Conservation (phyloP, 2,888 invertebrate genomes). For the Pachydiplax longipennis region DNA sequence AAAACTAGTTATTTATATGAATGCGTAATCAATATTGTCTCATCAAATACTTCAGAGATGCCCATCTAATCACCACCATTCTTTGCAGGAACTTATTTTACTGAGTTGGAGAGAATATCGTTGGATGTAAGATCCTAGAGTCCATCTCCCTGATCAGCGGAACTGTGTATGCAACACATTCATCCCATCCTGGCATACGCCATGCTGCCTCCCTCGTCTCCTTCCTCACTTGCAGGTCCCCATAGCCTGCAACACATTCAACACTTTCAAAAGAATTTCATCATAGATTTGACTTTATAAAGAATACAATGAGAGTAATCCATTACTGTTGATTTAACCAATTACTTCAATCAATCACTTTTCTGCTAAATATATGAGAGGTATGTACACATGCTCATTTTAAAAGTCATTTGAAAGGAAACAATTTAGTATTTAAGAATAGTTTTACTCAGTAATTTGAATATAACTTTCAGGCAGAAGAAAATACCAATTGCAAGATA, state of each 20-base stretch:
- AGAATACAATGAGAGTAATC: no score
- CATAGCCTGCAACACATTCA: slow-evolving; percentile 75
- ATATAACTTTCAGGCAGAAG: no score
- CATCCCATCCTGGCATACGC: slow-evolving; percentile 99
- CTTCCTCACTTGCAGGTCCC: slow-evolving; percentile 87
- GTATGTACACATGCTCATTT: no score
- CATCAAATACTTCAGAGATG: not conserved
- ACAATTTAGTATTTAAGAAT: no score
- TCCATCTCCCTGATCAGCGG: slow-evolving; percentile 97
- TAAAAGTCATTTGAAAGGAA: no score
- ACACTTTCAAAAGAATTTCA: no score
- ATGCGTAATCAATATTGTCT: not conserved
- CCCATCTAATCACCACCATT: not conserved
- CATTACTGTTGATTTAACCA: no score
- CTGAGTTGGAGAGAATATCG: slow-evolving; percentile 94
- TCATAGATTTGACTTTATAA: no score
- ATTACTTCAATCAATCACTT: no score
- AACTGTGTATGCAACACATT: slow-evolving; percentile 99
- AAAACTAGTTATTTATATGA: not conserved
- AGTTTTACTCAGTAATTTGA: no score
- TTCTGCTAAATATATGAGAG: no score
- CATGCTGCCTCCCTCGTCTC: slow-evolving; percentile 96
- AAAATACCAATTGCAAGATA: no score
- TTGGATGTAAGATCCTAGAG: slow-evolving; percentile 91
- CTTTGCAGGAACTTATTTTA: slow-evolving; percentile 60